Evolutionary conservation across 2,113 vertebrate species (phyloP).

Genomic region (Peucedramus taeniatus): DNA sequence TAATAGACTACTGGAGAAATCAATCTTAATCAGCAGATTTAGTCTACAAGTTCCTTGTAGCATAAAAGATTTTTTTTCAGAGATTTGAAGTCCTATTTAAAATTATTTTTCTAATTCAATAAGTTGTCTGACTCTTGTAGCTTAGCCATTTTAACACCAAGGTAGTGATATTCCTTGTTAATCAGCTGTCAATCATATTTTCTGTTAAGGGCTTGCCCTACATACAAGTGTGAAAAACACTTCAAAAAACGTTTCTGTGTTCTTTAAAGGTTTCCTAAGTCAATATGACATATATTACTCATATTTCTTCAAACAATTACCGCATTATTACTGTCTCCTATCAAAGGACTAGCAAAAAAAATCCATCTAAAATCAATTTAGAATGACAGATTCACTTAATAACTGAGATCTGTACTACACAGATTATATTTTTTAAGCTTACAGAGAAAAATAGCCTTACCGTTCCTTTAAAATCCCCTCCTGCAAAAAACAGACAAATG

Average conservation of each 20-base stretch:
- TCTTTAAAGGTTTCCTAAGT: constrained; percentile 32
- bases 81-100: not conserved
- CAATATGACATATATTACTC: not conserved
- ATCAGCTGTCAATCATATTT: not conserved
- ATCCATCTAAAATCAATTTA: constrained; percentile 48
- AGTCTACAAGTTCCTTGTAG: not conserved
- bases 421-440: constrained; percentile 64
- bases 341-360: constrained; percentile 45
- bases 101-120: not conserved
- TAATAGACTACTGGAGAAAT: not conserved
- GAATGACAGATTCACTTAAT: constrained; percentile 45
- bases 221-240: not conserved
- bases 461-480: constrained; percentile 39
- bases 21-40: not conserved
- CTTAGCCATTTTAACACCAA: not conserved
- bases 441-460: constrained; percentile 50
- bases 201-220: not conserved
- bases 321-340: constrained; percentile 45
- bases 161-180: not conserved
- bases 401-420: not conserved
- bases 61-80: not conserved
- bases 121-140: not conserved
- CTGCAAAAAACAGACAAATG: not conserved
- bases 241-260: not conserved
- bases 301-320: constrained; percentile 48